Base-by-base conservation (phyloP, 2,113 vertebrate species). In the Arothron firmamentum region DNA sequence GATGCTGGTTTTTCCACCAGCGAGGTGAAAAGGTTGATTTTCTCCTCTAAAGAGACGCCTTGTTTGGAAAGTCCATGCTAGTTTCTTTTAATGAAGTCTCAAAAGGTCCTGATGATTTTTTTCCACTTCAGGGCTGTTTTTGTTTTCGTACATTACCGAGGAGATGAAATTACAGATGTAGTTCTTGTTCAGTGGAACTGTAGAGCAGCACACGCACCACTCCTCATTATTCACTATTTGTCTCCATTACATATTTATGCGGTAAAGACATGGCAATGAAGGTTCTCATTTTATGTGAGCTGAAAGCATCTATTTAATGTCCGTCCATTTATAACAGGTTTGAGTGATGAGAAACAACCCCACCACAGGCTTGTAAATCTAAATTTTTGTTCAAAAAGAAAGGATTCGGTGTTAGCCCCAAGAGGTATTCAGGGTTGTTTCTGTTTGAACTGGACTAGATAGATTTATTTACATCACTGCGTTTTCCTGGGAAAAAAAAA, bases 1-100 rank as follows among this genome's bases (percentile, higher is more conserved):
- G 80, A 89, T 83, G 79, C 78, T 75, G 82, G 67, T 83, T 88
- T 52, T 88, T 89, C 83, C 84, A 85, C 80, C 69, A 87, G 76
- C 84, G 87, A 90, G 88, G 88, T 87, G 85, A 89, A 90, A 86
- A 90, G 86, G 88, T 90, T 89, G 82, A 81, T 81, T 82, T 82
- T 69, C 64, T 65, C 70, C 87, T 81, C 85, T 52, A 72, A 87
- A 88, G 86, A 87, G 86, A 85, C 56, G 70, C 74, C 57, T 75
- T 66, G 74, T 84, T 81, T 74, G 72, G 78, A 84, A 83, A 80
- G 84, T 82, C 77, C 70, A 59, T 46, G 55, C 65, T 64, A 70
- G 67, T 81, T 87, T 81, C 74, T 81, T 85, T 84, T 83, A 87
- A 88, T 87, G 82, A 87, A 83, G 81, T 87, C 85, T 86, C 85